Evolutionary conservation across 2,888 invertebrate genomes (phyloP), one percentile per base, ranked within the genome.

Genomic region (Mermis nigrescens): DNA sequence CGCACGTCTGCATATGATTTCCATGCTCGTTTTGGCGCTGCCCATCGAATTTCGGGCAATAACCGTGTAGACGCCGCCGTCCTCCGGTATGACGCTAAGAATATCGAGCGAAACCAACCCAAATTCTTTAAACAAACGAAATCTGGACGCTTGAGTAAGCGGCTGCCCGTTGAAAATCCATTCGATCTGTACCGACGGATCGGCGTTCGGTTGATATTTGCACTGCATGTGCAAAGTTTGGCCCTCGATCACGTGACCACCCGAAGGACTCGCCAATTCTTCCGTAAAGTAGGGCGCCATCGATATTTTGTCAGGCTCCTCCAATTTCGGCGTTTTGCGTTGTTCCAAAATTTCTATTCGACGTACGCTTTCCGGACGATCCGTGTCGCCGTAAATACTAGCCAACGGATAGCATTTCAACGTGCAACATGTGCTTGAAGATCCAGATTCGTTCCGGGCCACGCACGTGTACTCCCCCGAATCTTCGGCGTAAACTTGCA

Each of bases 51-150:
- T 72, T 28, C 63, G 64, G 26, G 77, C 66, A 0, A 64, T 62
- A 29, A 32, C 32, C 27, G 46, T 45, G 65, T 75, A 75, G 1
- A 70, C 70, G 57, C 78, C 78, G 57, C 72, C 71, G 66, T 78
- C 77, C 82, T 95, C 94, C 80, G 85, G 83, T 80, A 91, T 85
- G 81, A 92, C 85, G 83, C 92, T 91, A 59, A 92, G 79, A 67
- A 98, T 88, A 72, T 98, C 95, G 67, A 98, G 78, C 32, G 92
- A 89, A 28, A 94, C 94, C 73, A 86, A 94, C 63, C 95, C 95
- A 75, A 98, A 95, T 74, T 98, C 95, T 70, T 91, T 87, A 1
- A 86, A 87, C 2, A 91, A 88, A 75, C 89, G 89, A 76, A 92
- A 95, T 64, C 95, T 82, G 22, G 29, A 32, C 4, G 26, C 58